Evolutionary conservation across 2,113 vertebrate species (phyloP).

Genomic region (Eubucco bourcierii): DNA sequence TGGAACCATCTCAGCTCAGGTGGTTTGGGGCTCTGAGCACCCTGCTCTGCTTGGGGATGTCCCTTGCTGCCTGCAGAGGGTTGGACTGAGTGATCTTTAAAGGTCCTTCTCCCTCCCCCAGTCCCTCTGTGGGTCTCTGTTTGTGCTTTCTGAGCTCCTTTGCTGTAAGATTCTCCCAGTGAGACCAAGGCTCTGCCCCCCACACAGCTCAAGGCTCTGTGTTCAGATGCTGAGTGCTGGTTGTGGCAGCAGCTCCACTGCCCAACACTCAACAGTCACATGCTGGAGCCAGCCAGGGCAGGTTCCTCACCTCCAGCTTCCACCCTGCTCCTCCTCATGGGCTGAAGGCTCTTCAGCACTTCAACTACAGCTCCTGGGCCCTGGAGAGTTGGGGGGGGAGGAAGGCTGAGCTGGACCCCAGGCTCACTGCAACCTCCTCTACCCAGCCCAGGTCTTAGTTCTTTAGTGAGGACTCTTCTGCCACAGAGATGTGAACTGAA

Average conservation of each 20-base stretch:
- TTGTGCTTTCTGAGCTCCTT: accelerated
- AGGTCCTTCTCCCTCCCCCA: not conserved
- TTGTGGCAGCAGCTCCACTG: not conserved
- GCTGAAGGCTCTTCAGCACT: not conserved
- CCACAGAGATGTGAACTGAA: not conserved
- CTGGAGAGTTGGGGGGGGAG: not conserved
- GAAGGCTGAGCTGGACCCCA: not conserved
- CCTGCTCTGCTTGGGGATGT: not conserved
- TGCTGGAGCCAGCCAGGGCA: accelerated
- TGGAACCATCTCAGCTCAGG: not conserved
- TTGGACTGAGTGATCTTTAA: not conserved
- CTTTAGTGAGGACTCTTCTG: not conserved
- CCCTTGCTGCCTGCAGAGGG: not conserved
- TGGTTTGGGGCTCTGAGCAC: not conserved
- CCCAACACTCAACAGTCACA: not conserved
- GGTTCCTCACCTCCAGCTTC: not conserved
- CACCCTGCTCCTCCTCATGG: not conserved
- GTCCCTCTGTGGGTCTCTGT: not conserved
- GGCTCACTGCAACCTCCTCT: not conserved
- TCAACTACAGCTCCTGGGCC: not conserved
- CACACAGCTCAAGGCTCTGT: accelerated
- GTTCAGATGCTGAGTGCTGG: too few relatives aligned
- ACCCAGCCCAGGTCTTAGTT: accelerated
- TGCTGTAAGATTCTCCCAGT: accelerated
- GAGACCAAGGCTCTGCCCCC: too few relatives aligned